These are phyloP conservation scores for Chloroceryle inda DNA, from an alignment of 2,797 vertebrate species.

Conservation along the genomic window DNA sequence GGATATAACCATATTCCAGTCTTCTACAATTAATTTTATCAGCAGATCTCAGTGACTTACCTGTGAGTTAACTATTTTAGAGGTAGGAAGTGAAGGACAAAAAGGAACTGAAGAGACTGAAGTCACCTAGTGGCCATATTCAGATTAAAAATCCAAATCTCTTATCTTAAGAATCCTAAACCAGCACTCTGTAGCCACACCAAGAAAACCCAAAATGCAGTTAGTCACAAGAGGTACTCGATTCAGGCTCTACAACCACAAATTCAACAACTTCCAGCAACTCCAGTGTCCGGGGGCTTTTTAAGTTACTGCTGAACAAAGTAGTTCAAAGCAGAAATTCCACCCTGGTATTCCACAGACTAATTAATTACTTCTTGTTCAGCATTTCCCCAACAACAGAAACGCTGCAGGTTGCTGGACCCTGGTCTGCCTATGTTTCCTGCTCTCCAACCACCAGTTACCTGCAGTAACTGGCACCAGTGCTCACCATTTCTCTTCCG, in stretches of 20 bases:
- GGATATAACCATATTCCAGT: background rate
- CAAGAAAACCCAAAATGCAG: background rate
- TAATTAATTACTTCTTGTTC: background rate
- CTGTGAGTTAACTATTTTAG: background rate
- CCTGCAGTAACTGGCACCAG: background rate
- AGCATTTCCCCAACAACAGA: background rate
- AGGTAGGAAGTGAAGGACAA: background rate
- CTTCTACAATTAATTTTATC: background rate
- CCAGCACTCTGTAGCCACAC: background rate
- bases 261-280: background rate
- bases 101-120: background rate
- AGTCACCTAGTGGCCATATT: background rate
- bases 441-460: background rate
- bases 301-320: background rate
- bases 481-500: background rate
- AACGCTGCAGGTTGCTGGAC: background rate
- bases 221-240: background rate
- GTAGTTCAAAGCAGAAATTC: background rate
- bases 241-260: background rate
- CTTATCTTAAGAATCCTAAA: background rate
- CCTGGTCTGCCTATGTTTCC: background rate
- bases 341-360: background rate
- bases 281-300: background rate
- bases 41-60: background rate
- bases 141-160: background rate